Base-by-base conservation (phyloP, 2,888 invertebrate species). In the Tethea ocularis region DNA sequence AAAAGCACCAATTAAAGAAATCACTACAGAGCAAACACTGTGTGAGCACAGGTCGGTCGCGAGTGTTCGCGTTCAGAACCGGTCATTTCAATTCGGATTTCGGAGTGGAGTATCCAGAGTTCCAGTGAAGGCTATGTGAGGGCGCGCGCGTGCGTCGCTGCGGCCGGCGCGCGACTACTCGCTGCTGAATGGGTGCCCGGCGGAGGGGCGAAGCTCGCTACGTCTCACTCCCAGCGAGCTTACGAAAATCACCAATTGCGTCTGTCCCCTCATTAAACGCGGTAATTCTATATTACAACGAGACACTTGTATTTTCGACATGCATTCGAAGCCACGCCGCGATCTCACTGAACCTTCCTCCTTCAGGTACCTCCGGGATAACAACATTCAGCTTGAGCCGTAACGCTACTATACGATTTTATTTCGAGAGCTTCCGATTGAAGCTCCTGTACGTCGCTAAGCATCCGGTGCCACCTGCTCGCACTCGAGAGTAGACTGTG, bases 381-480 rank as follows among this genome's bases (percentile, higher is more conserved):
- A 60, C 70, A 57, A 60, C 70, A 75, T 73, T 76, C 64, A 70
- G 71, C 72, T 71, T 67, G 75, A 71, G 63, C 60, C 72, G 75
- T 78, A 72, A 73, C 75, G 79, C 80, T 82, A 80, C 75, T 83
- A 7, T 20, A 79, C 73, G 80, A 77, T 76, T 83, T 88, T 87
- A 13, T 86, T 86, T 86, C 75, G 77, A 78, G 82, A 88, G 89
- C 88, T 90, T 90, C 90, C 89, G 89, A 87, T 84, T 71, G 76
- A 86, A 87, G 84, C 84, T 82, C 77, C 79, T 76, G 82, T 80
- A 84, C 82, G 83, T 78, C 80, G 83, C 78, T 82, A 72, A 76
- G 85, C 87, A 90, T 91, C 91, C 91, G 91, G 91, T 87, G 82
- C 75, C 90, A 92, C 92, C 91, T 92, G 93, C 91, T 91, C 91